phyloP scores from a whole-genome alignment of 1,140 invertebrate species.

The Hydropsyche tenuis region DNA sequence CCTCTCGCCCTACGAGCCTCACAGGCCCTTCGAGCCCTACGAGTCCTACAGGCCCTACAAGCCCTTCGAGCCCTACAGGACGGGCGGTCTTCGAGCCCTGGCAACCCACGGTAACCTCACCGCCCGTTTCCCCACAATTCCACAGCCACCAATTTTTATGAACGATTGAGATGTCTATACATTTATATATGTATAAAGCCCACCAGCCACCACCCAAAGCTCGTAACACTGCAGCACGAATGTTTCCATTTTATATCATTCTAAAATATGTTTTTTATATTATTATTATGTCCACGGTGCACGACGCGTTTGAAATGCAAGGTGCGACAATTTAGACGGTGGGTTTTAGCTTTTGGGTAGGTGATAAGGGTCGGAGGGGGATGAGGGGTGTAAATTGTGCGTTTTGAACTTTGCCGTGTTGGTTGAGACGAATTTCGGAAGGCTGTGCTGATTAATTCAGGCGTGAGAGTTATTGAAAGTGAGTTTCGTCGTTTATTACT shows the following conservation, averaged over 20 bases:
- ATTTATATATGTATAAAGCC: background rate
- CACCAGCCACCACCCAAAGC: slow-evolving; percentile 37
- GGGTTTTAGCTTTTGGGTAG: too few relatives aligned
- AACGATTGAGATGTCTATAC: background rate
- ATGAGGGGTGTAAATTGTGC: too few relatives aligned
- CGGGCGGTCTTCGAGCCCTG: slow-evolving; percentile 34
- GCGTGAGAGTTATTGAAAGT: too few relatives aligned
- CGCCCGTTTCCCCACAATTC: slow-evolving; percentile 18
- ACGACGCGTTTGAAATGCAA: slow-evolving; percentile 32
- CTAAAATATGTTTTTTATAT: background rate
- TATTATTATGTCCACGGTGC: slow-evolving; percentile 28
- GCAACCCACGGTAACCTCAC: slow-evolving; percentile 42
- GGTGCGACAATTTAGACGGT: too few relatives aligned
- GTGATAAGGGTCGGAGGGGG: too few relatives aligned
- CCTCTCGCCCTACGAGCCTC: slow-evolving; percentile 38
- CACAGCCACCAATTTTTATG: slow-evolving; percentile 27
- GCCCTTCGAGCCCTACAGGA: slow-evolving; percentile 41
- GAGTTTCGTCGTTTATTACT: too few relatives aligned
- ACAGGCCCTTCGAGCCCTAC: slow-evolving; percentile 42
- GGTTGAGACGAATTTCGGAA: too few relatives aligned
- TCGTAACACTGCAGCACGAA: slow-evolving; percentile 40
- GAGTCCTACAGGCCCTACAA: slow-evolving; percentile 45
- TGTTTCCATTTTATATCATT: slow-evolving; percentile 29
- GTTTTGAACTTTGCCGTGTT: too few relatives aligned
- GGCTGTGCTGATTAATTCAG: too few relatives aligned